Conservation (phyloP, 53 echinoderm and acorn worm species). For the Holothuria leucospilota region DNA sequence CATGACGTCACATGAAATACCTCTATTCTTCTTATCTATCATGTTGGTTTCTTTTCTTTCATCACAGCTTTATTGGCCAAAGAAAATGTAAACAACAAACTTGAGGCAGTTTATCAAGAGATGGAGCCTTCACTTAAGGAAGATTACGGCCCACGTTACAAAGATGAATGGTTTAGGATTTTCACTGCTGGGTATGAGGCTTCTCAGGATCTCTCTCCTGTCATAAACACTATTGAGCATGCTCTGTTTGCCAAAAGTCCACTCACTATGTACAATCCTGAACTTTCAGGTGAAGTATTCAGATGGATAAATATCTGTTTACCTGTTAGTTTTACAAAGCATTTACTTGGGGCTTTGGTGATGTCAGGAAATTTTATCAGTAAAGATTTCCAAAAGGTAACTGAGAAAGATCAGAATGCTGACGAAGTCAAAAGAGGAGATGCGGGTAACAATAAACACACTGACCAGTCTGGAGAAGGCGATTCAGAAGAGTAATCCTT, state of each 20-base stretch:
- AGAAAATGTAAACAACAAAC: not conserved
- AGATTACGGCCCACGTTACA: constrained; percentile 26
- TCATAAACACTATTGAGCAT: constrained; percentile 64
- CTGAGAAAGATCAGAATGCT: not conserved
- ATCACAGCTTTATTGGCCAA: not conserved
- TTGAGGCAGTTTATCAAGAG: not conserved
- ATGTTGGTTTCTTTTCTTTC: not conserved
- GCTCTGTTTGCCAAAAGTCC: constrained; percentile 89
- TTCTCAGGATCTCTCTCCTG: not conserved
- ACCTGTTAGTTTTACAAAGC: constrained; percentile 51
- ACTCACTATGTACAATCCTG: constrained; percentile 73
- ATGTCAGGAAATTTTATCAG: not conserved
- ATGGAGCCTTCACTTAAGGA: not conserved
- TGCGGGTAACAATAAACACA: not conserved
- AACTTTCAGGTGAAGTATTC: constrained; percentile 43
- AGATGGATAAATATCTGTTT: constrained; percentile 18
- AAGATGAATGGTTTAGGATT: not conserved
- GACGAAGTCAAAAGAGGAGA: not conserved
- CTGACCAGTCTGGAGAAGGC: too few relatives aligned
- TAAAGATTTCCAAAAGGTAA: not conserved
- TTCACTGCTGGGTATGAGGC: too few relatives aligned
- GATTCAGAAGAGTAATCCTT: too few relatives aligned
- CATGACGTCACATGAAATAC: too few relatives aligned
- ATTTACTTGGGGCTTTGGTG: not conserved
- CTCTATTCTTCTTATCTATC: too few relatives aligned